These are phyloP conservation scores for Habropoda laboriosa DNA, from an alignment of 1,140 invertebrate genomes.

Conservation along the genomic window DNA sequence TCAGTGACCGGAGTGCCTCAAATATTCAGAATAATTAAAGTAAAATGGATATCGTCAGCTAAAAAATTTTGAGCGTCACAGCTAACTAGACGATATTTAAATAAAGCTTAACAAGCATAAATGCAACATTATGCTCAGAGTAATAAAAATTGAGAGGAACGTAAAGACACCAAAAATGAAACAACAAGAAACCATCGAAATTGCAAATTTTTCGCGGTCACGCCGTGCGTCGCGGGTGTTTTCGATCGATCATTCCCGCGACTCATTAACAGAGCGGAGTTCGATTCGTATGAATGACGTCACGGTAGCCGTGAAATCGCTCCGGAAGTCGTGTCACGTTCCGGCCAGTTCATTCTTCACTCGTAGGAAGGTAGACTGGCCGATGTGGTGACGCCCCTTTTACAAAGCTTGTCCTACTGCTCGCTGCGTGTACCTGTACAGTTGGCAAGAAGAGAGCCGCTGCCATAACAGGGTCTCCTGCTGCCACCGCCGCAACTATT, in stretches of 20 bases:
- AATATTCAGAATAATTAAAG: too few relatives aligned
- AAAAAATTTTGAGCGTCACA: too few relatives aligned
- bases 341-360: slow-evolving; percentile 53
- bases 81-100: too few relatives aligned
- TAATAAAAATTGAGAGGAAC: too few relatives aligned
- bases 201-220: too few relatives aligned
- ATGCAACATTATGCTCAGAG: too few relatives aligned
- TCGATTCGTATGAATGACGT: slow-evolving; percentile 42
- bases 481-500: slow-evolving; percentile 30
- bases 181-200: background rate
- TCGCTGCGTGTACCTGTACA: slow-evolving; percentile 24
- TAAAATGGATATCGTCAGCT: too few relatives aligned
- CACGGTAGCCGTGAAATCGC: slow-evolving; percentile 22
- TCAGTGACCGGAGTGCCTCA: too few relatives aligned
- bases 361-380: slow-evolving; percentile 50
- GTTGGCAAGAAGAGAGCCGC: slow-evolving; percentile 38
- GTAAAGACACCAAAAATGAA: too few relatives aligned
- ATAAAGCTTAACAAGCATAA: too few relatives aligned
- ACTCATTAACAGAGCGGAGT: slow-evolving; percentile 25
- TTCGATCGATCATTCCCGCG: background rate
- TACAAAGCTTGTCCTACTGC: slow-evolving; percentile 51
- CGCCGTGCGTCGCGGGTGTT: background rate
- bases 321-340: slow-evolving; percentile 54
- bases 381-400: slow-evolving; percentile 50
- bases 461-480: slow-evolving; percentile 43